These are phyloP conservation scores for Xenopus tropicalis DNA, from an alignment of 2,113 vertebrate species.

Conservation along the genomic window DNA sequence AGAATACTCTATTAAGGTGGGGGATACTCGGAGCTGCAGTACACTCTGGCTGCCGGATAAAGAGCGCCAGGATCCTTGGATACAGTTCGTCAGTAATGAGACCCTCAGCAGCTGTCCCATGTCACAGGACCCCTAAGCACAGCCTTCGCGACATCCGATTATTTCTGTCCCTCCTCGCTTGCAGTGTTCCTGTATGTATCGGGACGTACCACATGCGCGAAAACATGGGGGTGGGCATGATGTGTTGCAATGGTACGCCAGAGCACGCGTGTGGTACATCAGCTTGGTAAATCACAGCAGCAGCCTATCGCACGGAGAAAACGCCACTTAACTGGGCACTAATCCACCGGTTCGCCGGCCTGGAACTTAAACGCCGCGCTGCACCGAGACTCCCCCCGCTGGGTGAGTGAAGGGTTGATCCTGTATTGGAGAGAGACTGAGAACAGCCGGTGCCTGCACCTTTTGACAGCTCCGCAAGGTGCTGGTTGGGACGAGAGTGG, in stretches of 20 bases:
- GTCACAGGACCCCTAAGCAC: too few relatives aligned
- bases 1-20: too few relatives aligned
- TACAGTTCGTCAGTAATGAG: too few relatives aligned
- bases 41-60: too few relatives aligned
- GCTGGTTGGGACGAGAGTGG: not conserved
- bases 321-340: too few relatives aligned
- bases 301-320: too few relatives aligned
- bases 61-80: too few relatives aligned
- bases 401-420: not conserved
- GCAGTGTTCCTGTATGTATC: slow-evolving; percentile 28
- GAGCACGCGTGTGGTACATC: too few relatives aligned
- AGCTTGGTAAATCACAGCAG: not conserved
- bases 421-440: slow-evolving; percentile 7
- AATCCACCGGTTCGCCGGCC: too few relatives aligned
- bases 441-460: slow-evolving; percentile 30
- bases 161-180: slow-evolving; percentile 42
- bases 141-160: not conserved
- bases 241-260: not conserved
- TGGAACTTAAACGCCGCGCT: too few relatives aligned
- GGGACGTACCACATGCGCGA: slow-evolving; percentile 16
- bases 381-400: not conserved
- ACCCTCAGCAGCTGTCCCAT: not conserved
- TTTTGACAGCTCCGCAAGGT: slow-evolving; percentile 28
- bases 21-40: too few relatives aligned
- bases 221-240: not conserved